phyloP scores from a whole-genome alignment of 1,140 invertebrate genomes.

The Rhopalosiphum maidis region DNA sequence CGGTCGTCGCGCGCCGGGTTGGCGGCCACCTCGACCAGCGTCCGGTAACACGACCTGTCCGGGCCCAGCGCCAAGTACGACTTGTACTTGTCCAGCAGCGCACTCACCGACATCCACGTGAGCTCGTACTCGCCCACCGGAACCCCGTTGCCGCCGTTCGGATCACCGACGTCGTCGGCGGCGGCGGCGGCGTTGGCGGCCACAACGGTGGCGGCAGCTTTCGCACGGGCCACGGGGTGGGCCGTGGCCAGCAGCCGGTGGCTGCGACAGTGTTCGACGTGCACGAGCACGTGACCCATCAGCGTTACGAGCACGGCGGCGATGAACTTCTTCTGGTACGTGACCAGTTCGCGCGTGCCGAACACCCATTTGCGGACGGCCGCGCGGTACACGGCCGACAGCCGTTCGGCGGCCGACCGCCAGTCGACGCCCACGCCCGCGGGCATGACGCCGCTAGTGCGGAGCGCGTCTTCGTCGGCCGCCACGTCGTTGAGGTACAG shows the following conservation, averaged over 20 bases:
- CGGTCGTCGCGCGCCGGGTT: conserved; percentile 1
- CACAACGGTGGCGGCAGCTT: not conserved
- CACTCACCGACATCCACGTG: conserved; percentile 30
- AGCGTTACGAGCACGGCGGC: not conserved
- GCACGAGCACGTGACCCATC: conserved; percentile 27
- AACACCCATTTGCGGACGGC: not conserved
- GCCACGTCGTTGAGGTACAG: conserved; percentile 40
- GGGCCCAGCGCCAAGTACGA: not conserved
- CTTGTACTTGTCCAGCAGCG: conserved; percentile 6
- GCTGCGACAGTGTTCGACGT: not conserved
- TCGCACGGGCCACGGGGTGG: too few species aligned
- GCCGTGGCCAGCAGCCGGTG: not conserved
- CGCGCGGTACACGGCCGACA: not conserved
- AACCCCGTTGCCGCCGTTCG: not conserved
- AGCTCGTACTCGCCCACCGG: conserved; percentile 9
- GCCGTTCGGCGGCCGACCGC: not conserved
- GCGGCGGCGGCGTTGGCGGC: not conserved
- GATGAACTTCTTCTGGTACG: conserved; percentile 32
- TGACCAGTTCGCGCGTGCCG: not conserved
- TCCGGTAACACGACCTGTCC: not conserved
- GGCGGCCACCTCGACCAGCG: not conserved
- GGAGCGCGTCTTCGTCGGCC: not conserved
- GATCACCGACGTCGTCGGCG: not conserved
- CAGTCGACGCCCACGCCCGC: conserved; percentile 3
- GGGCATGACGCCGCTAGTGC: not conserved